Evolutionary conservation across 64 coral and sea anemone genomes (phyloP), one percentile per base, ranked within the genome.

Genomic region (Stichodactyla helianthus): DNA sequence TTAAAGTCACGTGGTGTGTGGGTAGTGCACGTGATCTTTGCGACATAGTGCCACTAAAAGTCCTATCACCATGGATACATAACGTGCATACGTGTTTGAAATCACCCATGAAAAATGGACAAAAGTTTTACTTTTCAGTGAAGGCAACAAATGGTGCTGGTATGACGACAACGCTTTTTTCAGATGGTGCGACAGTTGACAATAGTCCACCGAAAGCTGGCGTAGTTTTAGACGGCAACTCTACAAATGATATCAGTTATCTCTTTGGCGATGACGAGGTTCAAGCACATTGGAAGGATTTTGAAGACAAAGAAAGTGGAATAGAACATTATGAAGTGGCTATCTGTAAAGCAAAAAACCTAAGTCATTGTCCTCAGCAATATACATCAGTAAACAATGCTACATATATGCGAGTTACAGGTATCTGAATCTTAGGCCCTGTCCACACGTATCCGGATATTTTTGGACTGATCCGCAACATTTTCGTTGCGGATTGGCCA

Each of bases 181-280:
- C 95, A 70, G 92, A 98, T 89, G 95, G 95, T 14, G 95, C 93
- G 22, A 92, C 77, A 44, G 81, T 93, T 77, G 92, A 98, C 53
- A 85, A 88, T 51, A 98, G 86, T 78, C 95, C 89, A 61, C 95
- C 95, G 0, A 56, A 14, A 10, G 23, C 92, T 6, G 95, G 95
- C 10, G 51, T 80, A 51, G 92, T 98, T 53, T 88, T 91, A 13
- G 95, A 98, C 64, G 95, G 95, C 22, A 79, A 53, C 58, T 31
- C 13, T 27, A 16, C 7, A 53, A 83, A 35, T 16, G 95, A 98
- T 70, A 51, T 92, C 53, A 89, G 91, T 50, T 98, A 89, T 86
- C 11, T 94, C 4, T 18, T 64, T 16, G 89, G 89, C 0, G 92
- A 93, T 25, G 64, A 87, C 54, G 84, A 93, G 4, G 27, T 97